Conservation (phyloP, 1,140 invertebrate genomes). For the roundworm (Caenorhabditis elegans) region DNA sequence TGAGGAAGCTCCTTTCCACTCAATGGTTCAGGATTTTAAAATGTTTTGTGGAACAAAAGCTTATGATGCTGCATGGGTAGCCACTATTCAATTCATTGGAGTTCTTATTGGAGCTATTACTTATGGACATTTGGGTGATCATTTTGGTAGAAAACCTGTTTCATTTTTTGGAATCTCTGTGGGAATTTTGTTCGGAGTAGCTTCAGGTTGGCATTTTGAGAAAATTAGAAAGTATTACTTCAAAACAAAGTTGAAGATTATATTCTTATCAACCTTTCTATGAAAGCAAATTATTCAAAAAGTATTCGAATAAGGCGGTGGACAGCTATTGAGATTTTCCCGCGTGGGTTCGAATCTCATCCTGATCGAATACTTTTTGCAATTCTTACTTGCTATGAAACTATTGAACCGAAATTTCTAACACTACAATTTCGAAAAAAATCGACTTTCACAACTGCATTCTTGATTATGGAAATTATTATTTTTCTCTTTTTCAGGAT, state of each 20-base stretch:
- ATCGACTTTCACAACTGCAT: too few species aligned
- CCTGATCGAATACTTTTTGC: neutral
- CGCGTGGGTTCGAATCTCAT: slow-evolving; percentile 62
- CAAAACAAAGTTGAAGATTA: too few species aligned
- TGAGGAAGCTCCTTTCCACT: slow-evolving; percentile 23
- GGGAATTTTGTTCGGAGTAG: slow-evolving; percentile 39
- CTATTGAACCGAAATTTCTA: too few species aligned
- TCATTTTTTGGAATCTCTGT: slow-evolving; percentile 34
- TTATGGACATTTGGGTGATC: slow-evolving; percentile 45
- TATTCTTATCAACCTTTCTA: too few species aligned
- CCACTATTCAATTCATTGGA: slow-evolving; percentile 42
- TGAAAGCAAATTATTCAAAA: too few species aligned
- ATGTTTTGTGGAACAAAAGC: slow-evolving; percentile 19
- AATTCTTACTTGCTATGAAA: too few species aligned
- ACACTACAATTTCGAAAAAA: too few species aligned
- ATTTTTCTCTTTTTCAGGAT: neutral
- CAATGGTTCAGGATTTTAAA: slow-evolving; percentile 43
- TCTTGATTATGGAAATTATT: too few species aligned
- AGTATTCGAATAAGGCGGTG: slow-evolving; percentile 63
- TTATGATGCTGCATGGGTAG: slow-evolving; percentile 39
- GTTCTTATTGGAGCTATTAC: slow-evolving; percentile 31
- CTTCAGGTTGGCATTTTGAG: slow-evolving; percentile 34
- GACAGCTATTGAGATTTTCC: slow-evolving; percentile 62
- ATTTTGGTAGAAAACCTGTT: slow-evolving; percentile 40
- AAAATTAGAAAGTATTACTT: too few species aligned